Base-by-base conservation (phyloP, 2,797 vertebrate genomes). In the Philypnodon macrostomus region DNA sequence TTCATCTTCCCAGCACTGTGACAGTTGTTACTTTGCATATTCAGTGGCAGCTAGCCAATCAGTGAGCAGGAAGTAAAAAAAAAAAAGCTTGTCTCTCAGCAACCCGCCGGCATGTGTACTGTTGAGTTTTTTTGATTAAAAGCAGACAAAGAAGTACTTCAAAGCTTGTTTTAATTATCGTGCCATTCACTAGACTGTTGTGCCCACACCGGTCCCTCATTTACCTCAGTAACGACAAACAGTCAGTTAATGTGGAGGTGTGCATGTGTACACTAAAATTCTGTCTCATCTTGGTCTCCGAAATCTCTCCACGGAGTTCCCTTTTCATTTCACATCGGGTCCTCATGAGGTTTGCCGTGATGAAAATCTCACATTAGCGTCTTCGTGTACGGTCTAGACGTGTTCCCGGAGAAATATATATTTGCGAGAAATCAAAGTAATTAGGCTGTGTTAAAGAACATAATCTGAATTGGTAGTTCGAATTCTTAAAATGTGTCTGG, bases 71-170 rank as follows among this genome's bases (percentile, higher is more conserved):
- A 1, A 33, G 18, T 34, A 5, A 13, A n/a, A 19, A 9, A 7
- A 56, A 54, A 47, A 26, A 19, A 1, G 6, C 34, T 35, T 71
- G 66, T 70, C 73, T 65, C 67, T 59, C 64, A 34, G 67, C 60
- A 75, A 73, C 65, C 57, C 38, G 5, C 57, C 38, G 5, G 61
- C 63, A 50, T 66, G 45, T 61, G 42, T 56, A 30, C 50, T 58
- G 58, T 68, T 76, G 50, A 79, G 57, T 59, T 14, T 47, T 60
- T 78, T 75, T 76, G 64, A 79, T 77, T 75, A 70, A 58, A 77
- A 46, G 40, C 42, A 46, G 69, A 77, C 74, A 83, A 82, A 74
- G 45, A 47, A 55, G 56, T 37, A 27, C 54, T 53, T 66, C 51
- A 45, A 31, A 66, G 60, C 54, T 63, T 53, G 60, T 72, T 75